A percentile compares a stretch with the other conserved stretches of the same genome.
Evolutionary conservation across 2,113 vertebrate genomes (phyloP).

Genomic region (Ploceus nigricollis): DNA sequence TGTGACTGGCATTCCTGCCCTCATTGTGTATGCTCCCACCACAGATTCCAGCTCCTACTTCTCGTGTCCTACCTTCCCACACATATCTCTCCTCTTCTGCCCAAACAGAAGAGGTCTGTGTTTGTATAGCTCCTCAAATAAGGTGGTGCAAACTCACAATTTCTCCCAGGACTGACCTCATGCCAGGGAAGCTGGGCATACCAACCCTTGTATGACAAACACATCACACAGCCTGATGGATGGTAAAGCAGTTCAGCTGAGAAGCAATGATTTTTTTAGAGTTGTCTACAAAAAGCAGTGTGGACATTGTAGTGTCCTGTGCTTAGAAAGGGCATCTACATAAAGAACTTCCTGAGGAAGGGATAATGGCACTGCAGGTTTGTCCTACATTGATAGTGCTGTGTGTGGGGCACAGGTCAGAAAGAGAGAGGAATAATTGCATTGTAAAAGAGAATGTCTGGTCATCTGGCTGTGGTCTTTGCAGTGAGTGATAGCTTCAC

Average conservation of each 20-base stretch:
- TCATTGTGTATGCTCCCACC: background rate
- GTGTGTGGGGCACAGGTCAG: background rate
- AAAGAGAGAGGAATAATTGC: background rate
- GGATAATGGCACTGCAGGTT: background rate
- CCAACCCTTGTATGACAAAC: background rate
- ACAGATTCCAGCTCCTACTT: background rate
- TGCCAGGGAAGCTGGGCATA: background rate
- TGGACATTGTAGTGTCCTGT: background rate
- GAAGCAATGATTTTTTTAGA: background rate
- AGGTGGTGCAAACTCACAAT: background rate
- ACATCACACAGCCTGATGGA: rapidly evolving
- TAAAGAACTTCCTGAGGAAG: background rate
- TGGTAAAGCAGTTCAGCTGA: background rate
- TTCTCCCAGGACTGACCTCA: background rate
- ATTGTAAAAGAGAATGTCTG: background rate
- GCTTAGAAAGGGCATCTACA: background rate
- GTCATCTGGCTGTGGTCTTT: background rate
- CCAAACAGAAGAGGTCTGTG: background rate
- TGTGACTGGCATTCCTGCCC: background rate
- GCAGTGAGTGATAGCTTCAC: background rate
- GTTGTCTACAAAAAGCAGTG: rapidly evolving
- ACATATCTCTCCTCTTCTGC: background rate
- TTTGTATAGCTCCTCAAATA: background rate
- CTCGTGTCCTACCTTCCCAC: background rate
- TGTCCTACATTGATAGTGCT: background rate